Base-by-base conservation (phyloP, 2,113 vertebrate genomes). In the Ceyx margarethae region DNA sequence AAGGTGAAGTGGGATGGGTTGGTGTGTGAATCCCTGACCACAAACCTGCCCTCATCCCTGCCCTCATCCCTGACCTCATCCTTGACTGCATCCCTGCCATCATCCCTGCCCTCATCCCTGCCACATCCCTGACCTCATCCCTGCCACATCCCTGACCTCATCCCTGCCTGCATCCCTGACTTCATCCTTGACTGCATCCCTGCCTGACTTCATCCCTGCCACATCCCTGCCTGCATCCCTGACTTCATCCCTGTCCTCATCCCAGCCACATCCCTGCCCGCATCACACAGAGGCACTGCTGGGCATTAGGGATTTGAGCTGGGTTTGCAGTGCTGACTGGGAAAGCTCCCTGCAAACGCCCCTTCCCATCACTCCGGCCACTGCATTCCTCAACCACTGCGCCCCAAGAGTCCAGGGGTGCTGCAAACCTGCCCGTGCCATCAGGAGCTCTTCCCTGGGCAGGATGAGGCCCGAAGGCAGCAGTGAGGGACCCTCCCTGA, bases 311-410 rank as follows among this genome's bases (percentile, higher is more conserved):
- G 46, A 46, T 46, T 22, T 48, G 11, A 48, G 46, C 46, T 48
- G 46, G 46, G 21, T 48, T 48, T 48, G 46, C 46, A 48, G 46
- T 46, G 21, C 20, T 46, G 46, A 46, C 46, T 46, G 1, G 1
- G 26, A 19, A 25, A 40, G 26, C 2, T 3, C 28, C 11, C 45
- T 11, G 23, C 10, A 8, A 21, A 21, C 2, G 10, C 2, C 43
- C 6, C 0, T 3, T 40, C 40, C 72, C 7, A 0, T 20, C 29
- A 0, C 45, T 28, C 23, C 6, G 73, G 45, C 33, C 8, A 0
- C 9, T 11, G 33, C 42, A 6, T 3, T 54, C 19, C 46, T 16
- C 57, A 31, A 4, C 29, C 14, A 1, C 58, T 0, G 33, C 28
- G 1, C 20, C 54, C 85, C 54, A 2, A 45, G 40, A 0, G 0